Evolutionary conservation across 1,140 invertebrate species (phyloP), one percentile per base, ranked within the genome.

Genomic region (Euura saliciscinereae): DNA sequence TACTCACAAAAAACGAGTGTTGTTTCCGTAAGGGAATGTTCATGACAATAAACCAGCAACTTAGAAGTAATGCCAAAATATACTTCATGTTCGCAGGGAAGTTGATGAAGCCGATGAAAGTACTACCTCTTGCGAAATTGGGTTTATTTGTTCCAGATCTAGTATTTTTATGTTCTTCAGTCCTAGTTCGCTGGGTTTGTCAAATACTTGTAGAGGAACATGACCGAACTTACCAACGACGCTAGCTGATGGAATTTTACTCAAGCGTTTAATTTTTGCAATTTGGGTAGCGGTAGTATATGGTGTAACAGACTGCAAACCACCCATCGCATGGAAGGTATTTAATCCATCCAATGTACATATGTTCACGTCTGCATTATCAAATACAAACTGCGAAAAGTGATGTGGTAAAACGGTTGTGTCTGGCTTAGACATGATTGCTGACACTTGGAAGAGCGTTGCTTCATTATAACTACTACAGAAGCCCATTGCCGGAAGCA

Each of bases 301-400:
- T 73, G 77, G 78, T 13, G 71, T 43, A 51, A 70, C 45, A 51
- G 44, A 70, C 28, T 42, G 6, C 6, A 79, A 76, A n/a, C 77
- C 76, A n/a, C 78, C 80, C 75, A 82, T 79, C 43, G 8, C 51
- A 70, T 81, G 79, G 68, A 82, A 82, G 1, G 78, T 82, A 13
- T 74, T 64, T 44, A 28, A 64, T n/a, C 78, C 76, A 72, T 78
- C 74, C 0, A 82, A 28, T 10, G 79, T 82, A 43, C 66, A 42
- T 8, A 80, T 70, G 74, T 82, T 78, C 42, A 77, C 72, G 45
- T 81, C 80, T 8, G 77, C 78, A 70, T 82, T 82, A 69, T 82
- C 81, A 71, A 78, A 82, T 11, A 78, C 73, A 68, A 73, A 76
- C 67, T 76, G 75, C 10, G 70, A n/a, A 46, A 65, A 74, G 44